Evolutionary conservation across 2,113 vertebrate genomes (phyloP).

Genomic region (Chionomys nivalis): DNA sequence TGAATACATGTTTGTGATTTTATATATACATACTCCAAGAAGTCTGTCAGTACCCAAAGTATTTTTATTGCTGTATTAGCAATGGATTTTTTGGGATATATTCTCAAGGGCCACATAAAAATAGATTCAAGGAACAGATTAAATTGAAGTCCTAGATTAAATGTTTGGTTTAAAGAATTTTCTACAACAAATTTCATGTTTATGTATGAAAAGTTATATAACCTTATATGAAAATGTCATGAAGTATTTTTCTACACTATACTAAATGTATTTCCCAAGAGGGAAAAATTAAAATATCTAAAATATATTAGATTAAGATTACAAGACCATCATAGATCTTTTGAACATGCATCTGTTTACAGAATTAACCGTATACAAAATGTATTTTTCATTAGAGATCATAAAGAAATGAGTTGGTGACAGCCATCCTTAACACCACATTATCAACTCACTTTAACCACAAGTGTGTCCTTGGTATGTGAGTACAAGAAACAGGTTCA

Average conservation of each 20-base stretch:
- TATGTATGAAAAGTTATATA: conserved; percentile 93
- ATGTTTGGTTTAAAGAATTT: conserved; percentile 90
- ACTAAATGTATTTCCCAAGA: conserved; percentile 89
- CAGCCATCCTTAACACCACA: conserved; percentile 86
- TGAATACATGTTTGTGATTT: conserved; percentile 91
- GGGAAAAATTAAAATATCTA: conserved; percentile 91
- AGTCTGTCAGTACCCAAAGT: conserved; percentile 94
- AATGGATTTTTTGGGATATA: conserved; percentile 89
- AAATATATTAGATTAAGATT: conserved; percentile 92
- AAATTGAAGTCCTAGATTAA: conserved; percentile 90
- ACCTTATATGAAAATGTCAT: conserved; percentile 91
- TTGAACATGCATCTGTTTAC: conserved; percentile 95
- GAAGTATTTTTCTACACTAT: conserved; percentile 87
- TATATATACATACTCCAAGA: conserved; percentile 90
- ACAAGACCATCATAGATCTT: conserved; percentile 89
- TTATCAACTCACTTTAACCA: conserved; percentile 88
- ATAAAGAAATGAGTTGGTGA: conserved; percentile 87
- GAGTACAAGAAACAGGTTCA: conserved; percentile 87
- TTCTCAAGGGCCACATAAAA: conserved; percentile 93
- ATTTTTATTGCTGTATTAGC: conserved; percentile 94
- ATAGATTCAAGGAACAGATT: conserved; percentile 93
- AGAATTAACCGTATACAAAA: conserved; percentile 91
- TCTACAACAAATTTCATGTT: conserved; percentile 89
- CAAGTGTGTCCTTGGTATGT: conserved; percentile 89
- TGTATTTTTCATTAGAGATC: conserved; percentile 87